Evolutionary conservation across 1,140 invertebrate species (phyloP), one percentile per base, ranked within the genome.

Genomic region (Macrosteles quadrilineatus): DNA sequence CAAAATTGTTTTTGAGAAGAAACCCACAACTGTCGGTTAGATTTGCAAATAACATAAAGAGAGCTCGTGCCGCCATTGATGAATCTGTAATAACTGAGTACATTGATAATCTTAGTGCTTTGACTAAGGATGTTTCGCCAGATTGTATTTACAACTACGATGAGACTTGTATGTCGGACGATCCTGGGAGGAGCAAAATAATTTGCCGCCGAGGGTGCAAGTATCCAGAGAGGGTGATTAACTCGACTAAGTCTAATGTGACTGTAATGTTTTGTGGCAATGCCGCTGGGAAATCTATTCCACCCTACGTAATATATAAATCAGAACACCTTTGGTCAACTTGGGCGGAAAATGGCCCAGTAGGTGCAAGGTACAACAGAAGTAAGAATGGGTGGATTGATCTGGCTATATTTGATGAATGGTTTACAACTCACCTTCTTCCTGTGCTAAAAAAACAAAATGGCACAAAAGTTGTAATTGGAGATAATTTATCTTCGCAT

Each of bases 131-230:
- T 40, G 74, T 80, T n/a, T 77, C 78, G 31, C 73, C 76, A 19
- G 19, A 71, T 19, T 75, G 78, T 67, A 77, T 82, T n/a, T 67
- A 79, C 2, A 83, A 83, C 71, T 83, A 77, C 72, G 81, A 83
- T 72, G 78, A 82, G 73, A 83, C 80, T 2, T 81, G 82, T 72
- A 70, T 81, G n/a, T 73, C 69, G 0, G 80, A 81, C 71, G 77
- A 83, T 73, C 71, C 72, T 2, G 78, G 79, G 73, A 71, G 14
- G 70, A 77, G 72, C 76, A 72, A 69, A 32, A 59, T 71, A 67
- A 68, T 75, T 43, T 32, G 57, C 3, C 55, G 40, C 47, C 21
- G 71, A 64, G 71, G 71, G 1, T 19, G 27, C 12, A 71, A 74
- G 43, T 72, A 75, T 66, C 53, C 69, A 17, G 73, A 74, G 32